These are phyloP conservation scores for Myathropa florea DNA, from an alignment of 2,888 invertebrate species.

Conservation along the genomic window DNA sequence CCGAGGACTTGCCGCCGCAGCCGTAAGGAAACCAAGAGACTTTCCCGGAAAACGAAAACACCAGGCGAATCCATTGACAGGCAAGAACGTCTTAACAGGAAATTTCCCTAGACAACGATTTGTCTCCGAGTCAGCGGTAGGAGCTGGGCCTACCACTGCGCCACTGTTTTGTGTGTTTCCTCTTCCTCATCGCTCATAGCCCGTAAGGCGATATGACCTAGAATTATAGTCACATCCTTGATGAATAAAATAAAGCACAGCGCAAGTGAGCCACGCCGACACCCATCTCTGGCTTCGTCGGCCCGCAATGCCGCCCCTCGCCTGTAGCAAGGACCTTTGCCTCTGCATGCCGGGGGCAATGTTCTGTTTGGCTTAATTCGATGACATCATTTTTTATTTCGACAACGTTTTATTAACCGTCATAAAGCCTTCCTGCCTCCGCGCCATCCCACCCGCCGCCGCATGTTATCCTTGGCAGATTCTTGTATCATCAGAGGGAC, in stretches of 20 bases:
- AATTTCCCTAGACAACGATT: conserved; percentile 61
- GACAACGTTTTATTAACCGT: conserved; percentile 57
- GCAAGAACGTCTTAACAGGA: conserved; percentile 47
- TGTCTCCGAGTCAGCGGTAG: conserved; percentile 37
- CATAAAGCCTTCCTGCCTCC: conserved; percentile 48
- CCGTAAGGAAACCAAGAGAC: conserved; percentile 24
- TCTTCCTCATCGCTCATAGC: not conserved
- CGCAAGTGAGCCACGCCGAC: conserved; percentile 50
- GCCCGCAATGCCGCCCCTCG: not conserved
- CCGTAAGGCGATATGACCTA: conserved; percentile 50
- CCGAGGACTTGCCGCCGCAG: not conserved
- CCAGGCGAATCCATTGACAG: conserved; percentile 18
- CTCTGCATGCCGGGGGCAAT: conserved; percentile 6
- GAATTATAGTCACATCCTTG: conserved; percentile 64
- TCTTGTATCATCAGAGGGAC: conserved; percentile 21
- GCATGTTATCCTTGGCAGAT: conserved; percentile 41
- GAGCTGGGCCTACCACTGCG: not conserved
- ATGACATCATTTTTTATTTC: conserved; percentile 60
- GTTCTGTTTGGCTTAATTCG: conserved; percentile 45
- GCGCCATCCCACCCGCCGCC: not conserved
- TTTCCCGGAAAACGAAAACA: conserved; percentile 17
- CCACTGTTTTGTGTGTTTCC: conserved; percentile 1
- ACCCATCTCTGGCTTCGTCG: conserved; percentile 12
- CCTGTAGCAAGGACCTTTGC: not conserved
- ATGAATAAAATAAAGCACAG: conserved; percentile 50